A percentile compares a stretch with the other conserved stretches of the same genome.
These are phyloP conservation scores for Habropoda laboriosa DNA, from an alignment of 1,140 invertebrate species.

Conservation along the genomic window DNA sequence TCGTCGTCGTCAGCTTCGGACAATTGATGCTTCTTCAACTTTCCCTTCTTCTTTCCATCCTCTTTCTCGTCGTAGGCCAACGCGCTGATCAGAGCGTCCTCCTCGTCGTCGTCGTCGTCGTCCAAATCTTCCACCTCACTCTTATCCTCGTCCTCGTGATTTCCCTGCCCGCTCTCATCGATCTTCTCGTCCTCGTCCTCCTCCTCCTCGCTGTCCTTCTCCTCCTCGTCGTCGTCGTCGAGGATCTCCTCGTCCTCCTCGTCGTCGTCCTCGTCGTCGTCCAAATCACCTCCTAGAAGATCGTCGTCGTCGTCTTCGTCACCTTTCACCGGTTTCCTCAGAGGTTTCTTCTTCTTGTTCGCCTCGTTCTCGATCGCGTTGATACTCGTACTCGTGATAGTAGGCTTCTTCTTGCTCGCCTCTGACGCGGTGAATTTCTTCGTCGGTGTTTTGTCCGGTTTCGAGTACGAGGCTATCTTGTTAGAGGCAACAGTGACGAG, in stretches of 20 bases:
- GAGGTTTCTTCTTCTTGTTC: constrained; percentile 63
- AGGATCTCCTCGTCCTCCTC: constrained; percentile 63
- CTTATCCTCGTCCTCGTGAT: constrained; percentile 56
- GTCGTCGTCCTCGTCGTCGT: constrained; percentile 67
- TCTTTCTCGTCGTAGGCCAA: constrained; percentile 67
- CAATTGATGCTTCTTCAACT: constrained; percentile 57
- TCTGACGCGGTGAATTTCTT: constrained; percentile 56
- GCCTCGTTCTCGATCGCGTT: constrained; percentile 70
- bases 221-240: constrained; percentile 57
- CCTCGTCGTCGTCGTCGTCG: constrained; percentile 67
- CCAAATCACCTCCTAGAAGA: constrained; percentile 46
- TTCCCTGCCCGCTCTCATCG: constrained; percentile 44
- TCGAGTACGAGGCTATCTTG: constrained; percentile 46
- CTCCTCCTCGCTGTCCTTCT: constrained; percentile 52
- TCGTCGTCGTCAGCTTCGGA: constrained; percentile 69
- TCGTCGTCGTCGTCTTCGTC: constrained; percentile 73
- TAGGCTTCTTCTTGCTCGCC: constrained; percentile 65
- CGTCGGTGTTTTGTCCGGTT: constrained; percentile 38
- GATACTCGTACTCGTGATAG: constrained; percentile 59
- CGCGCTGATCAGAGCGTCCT: constrained; percentile 70
- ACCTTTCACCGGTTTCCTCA: constrained; percentile 51
- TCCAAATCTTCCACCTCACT: constrained; percentile 62
- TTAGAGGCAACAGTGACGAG: constrained; percentile 54
- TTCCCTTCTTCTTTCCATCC: constrained; percentile 62
- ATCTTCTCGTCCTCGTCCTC: constrained; percentile 58